Base-by-base conservation (phyloP, 2,888 invertebrate genomes). In the Philereme vetulata region DNA sequence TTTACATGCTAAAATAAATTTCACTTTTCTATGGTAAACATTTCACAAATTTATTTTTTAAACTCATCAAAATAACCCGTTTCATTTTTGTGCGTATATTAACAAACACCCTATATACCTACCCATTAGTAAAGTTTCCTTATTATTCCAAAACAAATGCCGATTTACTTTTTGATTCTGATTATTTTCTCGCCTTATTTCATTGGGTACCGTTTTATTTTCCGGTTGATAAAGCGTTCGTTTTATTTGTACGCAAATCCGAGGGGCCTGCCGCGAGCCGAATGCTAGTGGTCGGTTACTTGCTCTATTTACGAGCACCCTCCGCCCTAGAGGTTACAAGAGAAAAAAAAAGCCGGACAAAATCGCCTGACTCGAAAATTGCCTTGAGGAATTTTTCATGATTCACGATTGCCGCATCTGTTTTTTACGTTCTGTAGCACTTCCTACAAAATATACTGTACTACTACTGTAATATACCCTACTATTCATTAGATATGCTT, bases 161-260 rank as follows among this genome's bases (percentile, higher is more conserved):
- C 51, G 61, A 51, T 60, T 61, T 59, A 46, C 51, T 47, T 59
- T 65, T 60, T 61, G 56, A 62, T 65, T 63, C 63, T 65, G 65
- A 62, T 70, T 69, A 69, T 67, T 68, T 69, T 64, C 65, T 64
- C 66, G 67, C 71, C 71, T 67, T 70, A 67, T 70, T 70, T 72
- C 71, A 72, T 70, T 72, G 71, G 73, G 74, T 74, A 71, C 68
- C 74, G 72, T 78, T 82, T 81, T 80, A 80, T 83, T 81, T 81
- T 83, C 82, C 79, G 81, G 80, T 80, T 84, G 83, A 85, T 82
- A 86, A 85, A 88, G 77, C 81, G 77, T 70, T 74, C 78, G 75
- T 83, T 88, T 88, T 88, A 88, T 89, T 86, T 83, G 82, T 83
- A 86, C 84, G 86, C 88, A 88, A 88, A 90, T 90, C 82, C 80